These are phyloP conservation scores for Chromis chromis DNA, from an alignment of 2,797 vertebrate genomes.

Conservation along the genomic window DNA sequence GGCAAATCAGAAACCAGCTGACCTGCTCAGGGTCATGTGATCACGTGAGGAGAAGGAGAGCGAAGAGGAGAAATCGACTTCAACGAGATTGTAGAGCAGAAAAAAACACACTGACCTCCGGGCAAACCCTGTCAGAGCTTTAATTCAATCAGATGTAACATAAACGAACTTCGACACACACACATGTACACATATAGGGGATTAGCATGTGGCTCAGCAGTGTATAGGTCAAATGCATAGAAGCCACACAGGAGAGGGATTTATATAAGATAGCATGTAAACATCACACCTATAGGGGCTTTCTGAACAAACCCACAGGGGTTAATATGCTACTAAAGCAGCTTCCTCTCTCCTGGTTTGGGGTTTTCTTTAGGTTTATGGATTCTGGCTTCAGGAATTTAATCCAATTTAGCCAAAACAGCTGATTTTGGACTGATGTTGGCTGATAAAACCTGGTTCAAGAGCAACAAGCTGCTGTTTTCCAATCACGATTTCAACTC, in stretches of 20 bases:
- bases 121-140: constrained; percentile 39
- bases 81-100: neutral
- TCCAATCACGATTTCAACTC: too few species aligned
- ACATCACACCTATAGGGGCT: too few species aligned
- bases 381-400: too few species aligned
- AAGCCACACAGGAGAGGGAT: neutral
- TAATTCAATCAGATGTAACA: constrained; percentile 66
- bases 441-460: too few species aligned
- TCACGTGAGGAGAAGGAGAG: constrained; percentile 39
- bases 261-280: neutral
- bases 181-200: constrained; percentile 11
- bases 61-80: neutral
- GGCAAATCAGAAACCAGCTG: constrained; percentile 32
- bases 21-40: constrained; percentile 19
- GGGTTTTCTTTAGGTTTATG: too few species aligned
- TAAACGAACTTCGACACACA: neutral
- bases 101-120: constrained; percentile 29
- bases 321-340: too few species aligned
- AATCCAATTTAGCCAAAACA: too few species aligned
- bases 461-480: too few species aligned
- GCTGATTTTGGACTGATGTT: too few species aligned
- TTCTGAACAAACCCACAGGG: too few species aligned
- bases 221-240: constrained; percentile 19
- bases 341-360: too few species aligned
- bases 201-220: constrained; percentile 15